Percentiles rank a stretch among this genome's conserved stretches.
phyloP scores from a whole-genome alignment of 2,113 vertebrate genomes.

The Coptodon bakossiorum region DNA sequence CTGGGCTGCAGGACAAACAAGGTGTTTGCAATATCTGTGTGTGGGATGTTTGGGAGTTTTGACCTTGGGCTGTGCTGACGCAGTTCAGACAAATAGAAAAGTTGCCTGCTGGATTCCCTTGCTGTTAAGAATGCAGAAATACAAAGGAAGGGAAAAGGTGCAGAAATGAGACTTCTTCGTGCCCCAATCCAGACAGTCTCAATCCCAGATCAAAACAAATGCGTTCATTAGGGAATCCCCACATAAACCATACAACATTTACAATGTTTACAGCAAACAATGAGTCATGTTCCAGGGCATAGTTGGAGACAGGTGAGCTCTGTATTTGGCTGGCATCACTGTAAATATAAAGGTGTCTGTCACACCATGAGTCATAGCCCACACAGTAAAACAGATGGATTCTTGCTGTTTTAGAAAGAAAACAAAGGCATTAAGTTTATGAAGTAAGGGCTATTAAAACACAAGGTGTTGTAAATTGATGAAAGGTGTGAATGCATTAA shows the following conservation, averaged over 20 bases:
- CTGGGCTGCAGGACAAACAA: background rate
- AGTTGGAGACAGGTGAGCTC: slow-evolving; percentile 28
- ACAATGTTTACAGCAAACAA: slow-evolving; percentile 43
- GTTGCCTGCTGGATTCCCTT: background rate
- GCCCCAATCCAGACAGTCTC: background rate
- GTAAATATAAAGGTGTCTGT: slow-evolving; percentile 19
- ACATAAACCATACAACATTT: background rate
- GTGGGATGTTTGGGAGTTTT: background rate
- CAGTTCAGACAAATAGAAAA: background rate
- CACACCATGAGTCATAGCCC: background rate
- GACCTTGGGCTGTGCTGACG: slow-evolving; percentile 1
- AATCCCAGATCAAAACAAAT: slow-evolving; percentile 14
- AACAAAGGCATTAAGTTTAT: slow-evolving; percentile 9
- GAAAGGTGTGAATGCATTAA: background rate
- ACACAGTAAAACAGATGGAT: slow-evolving; percentile 8
- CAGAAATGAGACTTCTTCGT: background rate
- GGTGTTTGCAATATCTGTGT: background rate
- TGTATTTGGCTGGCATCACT: background rate
- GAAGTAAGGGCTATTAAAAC: background rate
- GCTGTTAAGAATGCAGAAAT: background rate
- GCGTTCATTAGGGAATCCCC: slow-evolving; percentile 19
- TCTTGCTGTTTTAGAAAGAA: slow-evolving; percentile 35
- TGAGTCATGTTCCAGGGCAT: slow-evolving; percentile 57
- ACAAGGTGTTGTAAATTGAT: background rate
- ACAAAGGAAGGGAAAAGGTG: background rate